A percentile compares a stretch with the other conserved stretches of the same genome.
Conservation (phyloP, 2,797 vertebrate genomes). For the Pterois miles region DNA sequence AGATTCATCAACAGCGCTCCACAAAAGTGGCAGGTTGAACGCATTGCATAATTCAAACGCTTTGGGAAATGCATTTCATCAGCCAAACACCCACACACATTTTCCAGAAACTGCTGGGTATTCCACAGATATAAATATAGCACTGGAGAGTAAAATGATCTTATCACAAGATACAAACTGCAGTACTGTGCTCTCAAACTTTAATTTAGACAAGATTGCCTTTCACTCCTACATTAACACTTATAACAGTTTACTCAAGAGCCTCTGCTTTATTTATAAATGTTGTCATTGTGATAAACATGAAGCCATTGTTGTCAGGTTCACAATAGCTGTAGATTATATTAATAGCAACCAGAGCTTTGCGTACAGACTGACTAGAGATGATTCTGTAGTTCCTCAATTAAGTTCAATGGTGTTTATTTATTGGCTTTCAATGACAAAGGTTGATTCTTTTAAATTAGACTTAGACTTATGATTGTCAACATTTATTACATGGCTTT, state of each 20-base stretch:
- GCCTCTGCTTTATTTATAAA: constrained; percentile 37
- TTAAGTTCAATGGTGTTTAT: too few species aligned
- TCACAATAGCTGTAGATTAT: not conserved
- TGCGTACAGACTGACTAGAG: not conserved
- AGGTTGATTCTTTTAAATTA: too few species aligned
- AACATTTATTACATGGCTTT: too few species aligned
- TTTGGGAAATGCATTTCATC: constrained; percentile 52
- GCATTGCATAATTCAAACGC: constrained; percentile 49
- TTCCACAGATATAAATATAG: constrained; percentile 54
- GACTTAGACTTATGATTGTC: too few species aligned
- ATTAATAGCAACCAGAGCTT: constrained; percentile 1
- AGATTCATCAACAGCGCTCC: constrained; percentile 25
- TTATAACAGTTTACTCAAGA: constrained; percentile 49
- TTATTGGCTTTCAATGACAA: too few species aligned
- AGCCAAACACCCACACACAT: constrained; percentile 66
- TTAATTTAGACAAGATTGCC: constrained; percentile 11
- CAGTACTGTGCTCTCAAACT: not conserved
- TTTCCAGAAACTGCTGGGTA: constrained; percentile 53
- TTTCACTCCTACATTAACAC: constrained; percentile 40
- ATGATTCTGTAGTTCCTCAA: not conserved
- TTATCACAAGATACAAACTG: not conserved
- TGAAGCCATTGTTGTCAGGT: constrained; percentile 4
- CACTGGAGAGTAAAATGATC: constrained; percentile 27
- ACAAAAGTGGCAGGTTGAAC: constrained; percentile 46
- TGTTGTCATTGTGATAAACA: constrained; percentile 20